These are phyloP conservation scores for Sphaeridia pumilis DNA, from an alignment of 2,888 invertebrate genomes.

Conservation along the genomic window DNA sequence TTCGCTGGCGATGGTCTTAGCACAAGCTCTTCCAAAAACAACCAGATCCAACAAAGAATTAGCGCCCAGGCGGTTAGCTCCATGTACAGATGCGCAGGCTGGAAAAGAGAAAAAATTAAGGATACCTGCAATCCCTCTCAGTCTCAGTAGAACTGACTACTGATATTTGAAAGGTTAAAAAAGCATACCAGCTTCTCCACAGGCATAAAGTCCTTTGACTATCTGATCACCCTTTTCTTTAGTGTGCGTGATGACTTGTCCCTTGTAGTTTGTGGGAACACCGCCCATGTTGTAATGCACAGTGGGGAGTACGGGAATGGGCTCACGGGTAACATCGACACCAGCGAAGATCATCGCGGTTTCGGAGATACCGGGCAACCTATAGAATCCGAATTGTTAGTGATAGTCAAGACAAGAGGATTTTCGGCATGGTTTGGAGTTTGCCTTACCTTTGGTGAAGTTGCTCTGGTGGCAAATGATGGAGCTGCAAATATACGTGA, in stretches of 20 bases:
- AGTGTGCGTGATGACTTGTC: constrained; percentile 61
- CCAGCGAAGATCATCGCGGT: constrained; percentile 99
- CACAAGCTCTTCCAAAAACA: constrained; percentile 96
- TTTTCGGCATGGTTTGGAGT: too few species aligned
- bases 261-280: constrained; percentile 92
- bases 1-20: constrained; percentile 72
- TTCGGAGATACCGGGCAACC: constrained; percentile 90
- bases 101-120: background rate
- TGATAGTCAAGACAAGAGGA: too few species aligned
- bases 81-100: constrained; percentile 93
- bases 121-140: too few species aligned
- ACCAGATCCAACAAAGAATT: constrained; percentile 97
- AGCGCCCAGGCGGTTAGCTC: constrained; percentile 95
- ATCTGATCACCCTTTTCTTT: constrained; percentile 53
- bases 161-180: too few species aligned
- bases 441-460: constrained; percentile 53
- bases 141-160: too few species aligned
- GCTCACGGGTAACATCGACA: constrained; percentile 95
- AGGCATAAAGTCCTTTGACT: constrained; percentile 83
- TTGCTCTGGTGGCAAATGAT: constrained; percentile 92
- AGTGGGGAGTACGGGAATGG: constrained; percentile 97
- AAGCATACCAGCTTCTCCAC: constrained; percentile 60
- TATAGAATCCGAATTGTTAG: too few species aligned
- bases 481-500: constrained; percentile 87
- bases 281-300: constrained; percentile 99